phyloP scores from a whole-genome alignment of 1,140 invertebrate genomes.

The Drosophila lini region DNA sequence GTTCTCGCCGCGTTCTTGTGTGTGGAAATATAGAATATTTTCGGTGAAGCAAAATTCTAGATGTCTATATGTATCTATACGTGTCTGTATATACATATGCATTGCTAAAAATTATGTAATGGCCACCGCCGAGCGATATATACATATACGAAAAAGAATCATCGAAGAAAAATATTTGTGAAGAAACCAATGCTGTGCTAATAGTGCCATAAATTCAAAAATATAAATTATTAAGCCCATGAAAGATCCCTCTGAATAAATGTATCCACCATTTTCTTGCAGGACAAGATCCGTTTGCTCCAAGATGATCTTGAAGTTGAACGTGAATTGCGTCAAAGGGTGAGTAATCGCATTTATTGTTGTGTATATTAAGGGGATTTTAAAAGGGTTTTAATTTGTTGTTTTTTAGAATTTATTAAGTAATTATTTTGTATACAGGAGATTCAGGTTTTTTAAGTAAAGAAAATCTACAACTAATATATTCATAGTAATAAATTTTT shows the following conservation, averaged over 20 bases:
- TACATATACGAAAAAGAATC: slow-evolving; percentile 18
- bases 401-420: not conserved
- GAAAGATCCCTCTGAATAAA: slow-evolving; percentile 29
- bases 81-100: slow-evolving; percentile 46
- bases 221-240: slow-evolving; percentile 1
- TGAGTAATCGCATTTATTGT: slow-evolving; percentile 86
- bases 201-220: slow-evolving; percentile 13
- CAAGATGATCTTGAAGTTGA: slow-evolving; percentile 98
- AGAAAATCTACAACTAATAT: not conserved
- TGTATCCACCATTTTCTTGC: slow-evolving; percentile 85
- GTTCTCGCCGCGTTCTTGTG: slow-evolving; percentile 58
- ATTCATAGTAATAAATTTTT: not conserved
- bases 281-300: slow-evolving; percentile 99
- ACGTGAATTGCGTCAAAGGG: slow-evolving; percentile 98
- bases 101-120: slow-evolving; percentile 68
- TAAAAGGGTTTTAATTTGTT: not conserved
- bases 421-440: not conserved
- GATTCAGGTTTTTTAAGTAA: not conserved
- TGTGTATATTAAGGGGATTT: not conserved
- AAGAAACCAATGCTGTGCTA: slow-evolving; percentile 32
- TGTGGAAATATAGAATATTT: slow-evolving; percentile 78
- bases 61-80: slow-evolving; percentile 57
- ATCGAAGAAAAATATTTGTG: slow-evolving; percentile 32
- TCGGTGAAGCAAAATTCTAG: slow-evolving; percentile 67
- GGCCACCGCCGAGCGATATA: slow-evolving; percentile 40